A percentile compares a stretch with the other conserved stretches of the same genome.
Evolutionary conservation across 92 coral and sea anemone species (phyloP).

Genomic region (Meandrina meandrites): DNA sequence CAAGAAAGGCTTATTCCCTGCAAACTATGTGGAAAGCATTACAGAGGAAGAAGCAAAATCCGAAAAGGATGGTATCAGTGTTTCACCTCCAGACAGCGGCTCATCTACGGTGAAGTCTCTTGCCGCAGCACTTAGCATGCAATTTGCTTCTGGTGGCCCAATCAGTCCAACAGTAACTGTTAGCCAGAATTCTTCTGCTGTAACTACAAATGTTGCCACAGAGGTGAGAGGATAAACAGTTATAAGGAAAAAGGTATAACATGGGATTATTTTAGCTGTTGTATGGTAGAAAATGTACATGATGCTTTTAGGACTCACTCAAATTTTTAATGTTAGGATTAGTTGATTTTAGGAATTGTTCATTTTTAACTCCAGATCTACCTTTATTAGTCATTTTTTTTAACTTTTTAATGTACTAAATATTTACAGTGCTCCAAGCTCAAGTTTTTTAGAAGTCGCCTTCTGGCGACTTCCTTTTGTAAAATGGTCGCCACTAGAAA

Average conservation of each 20-base stretch:
- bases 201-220: constrained; percentile 27
- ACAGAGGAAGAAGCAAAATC: constrained; percentile 75
- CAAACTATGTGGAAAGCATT: constrained; percentile 86
- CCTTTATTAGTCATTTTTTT: too few relatives aligned
- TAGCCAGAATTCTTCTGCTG: constrained; percentile 14
- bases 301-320: too few relatives aligned
- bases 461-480: too few relatives aligned
- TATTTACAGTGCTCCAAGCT: too few relatives aligned
- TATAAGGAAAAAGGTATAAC: background rate
- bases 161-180: constrained; percentile 33
- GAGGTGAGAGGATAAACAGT: constrained; percentile 32
- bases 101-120: constrained; percentile 73
- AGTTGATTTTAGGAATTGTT: too few relatives aligned
- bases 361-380: too few relatives aligned
- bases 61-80: constrained; percentile 31
- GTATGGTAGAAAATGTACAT: background rate
- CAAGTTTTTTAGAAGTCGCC: too few relatives aligned
- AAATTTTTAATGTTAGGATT: too few relatives aligned
- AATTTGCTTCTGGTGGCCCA: constrained; percentile 62
- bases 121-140: constrained; percentile 69
- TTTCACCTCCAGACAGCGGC: constrained; percentile 47
- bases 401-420: too few relatives aligned
- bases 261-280: background rate
- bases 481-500: too few relatives aligned
- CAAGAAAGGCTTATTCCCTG: constrained; percentile 89